Conservation (phyloP, 2,888 invertebrate genomes). For the Cacoxenus indagator region DNA sequence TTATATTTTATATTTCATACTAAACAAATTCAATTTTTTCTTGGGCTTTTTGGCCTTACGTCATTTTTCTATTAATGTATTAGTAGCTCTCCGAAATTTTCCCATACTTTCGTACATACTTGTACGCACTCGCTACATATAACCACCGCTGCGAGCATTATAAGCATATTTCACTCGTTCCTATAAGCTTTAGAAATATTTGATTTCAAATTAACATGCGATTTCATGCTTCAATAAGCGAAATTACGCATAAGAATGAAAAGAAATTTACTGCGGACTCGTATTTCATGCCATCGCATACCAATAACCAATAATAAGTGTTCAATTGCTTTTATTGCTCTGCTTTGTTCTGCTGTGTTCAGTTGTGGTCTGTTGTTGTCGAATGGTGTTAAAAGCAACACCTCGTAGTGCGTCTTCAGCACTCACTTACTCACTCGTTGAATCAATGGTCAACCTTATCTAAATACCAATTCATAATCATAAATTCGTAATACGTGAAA, state of each 20-base stretch:
- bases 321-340: not conserved
- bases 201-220: slow-evolving; percentile 51
- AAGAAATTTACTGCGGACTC: slow-evolving; percentile 37
- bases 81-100: too few relatives aligned
- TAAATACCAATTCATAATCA: slow-evolving; percentile 62
- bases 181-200: not conserved
- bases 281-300: slow-evolving; percentile 51
- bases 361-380: slow-evolving; percentile 18
- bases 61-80: too few relatives aligned
- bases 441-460: slow-evolving; percentile 18
- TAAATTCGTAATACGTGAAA: slow-evolving; percentile 53
- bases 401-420: slow-evolving; percentile 31
- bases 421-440: slow-evolving; percentile 9
- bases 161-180: too few relatives aligned
- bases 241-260: slow-evolving; percentile 29
- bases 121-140: too few relatives aligned
- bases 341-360: not conserved
- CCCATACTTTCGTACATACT: too few relatives aligned
- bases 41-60: too few relatives aligned
- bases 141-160: too few relatives aligned
- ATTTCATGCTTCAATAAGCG: slow-evolving; percentile 59
- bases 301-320: slow-evolving; percentile 52
- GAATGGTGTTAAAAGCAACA: slow-evolving; percentile 36
- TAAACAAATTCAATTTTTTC: too few relatives aligned
- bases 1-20: too few relatives aligned